Conservation (phyloP, 2,797 vertebrate species). For the Mormyrus hasselquistii region DNA sequence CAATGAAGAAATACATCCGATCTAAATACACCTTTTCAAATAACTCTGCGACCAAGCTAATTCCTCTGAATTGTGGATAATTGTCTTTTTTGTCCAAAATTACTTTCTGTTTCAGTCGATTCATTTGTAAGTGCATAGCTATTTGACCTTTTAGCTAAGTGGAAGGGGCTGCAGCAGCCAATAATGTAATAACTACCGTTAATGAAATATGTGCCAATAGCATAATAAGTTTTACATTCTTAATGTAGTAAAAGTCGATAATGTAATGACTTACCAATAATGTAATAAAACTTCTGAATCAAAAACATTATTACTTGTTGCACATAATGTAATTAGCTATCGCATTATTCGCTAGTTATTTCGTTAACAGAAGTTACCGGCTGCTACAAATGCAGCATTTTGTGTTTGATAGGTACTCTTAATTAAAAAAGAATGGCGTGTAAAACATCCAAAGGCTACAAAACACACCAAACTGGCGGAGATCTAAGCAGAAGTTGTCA, state of each 20-base stretch:
- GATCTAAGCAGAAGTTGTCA: slow-evolving; percentile 84
- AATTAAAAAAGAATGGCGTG: not conserved
- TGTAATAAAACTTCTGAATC: not conserved
- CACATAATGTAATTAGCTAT: not conserved
- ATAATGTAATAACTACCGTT: not conserved
- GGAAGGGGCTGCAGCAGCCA: not conserved
- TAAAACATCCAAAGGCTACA: not conserved
- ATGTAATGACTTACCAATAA: not conserved
- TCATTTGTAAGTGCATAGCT: not conserved
- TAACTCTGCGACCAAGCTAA: not conserved
- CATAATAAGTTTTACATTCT: not conserved
- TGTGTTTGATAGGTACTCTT: not conserved
- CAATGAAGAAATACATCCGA: not conserved
- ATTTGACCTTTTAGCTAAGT: not conserved
- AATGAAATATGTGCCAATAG: not conserved
- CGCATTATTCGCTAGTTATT: not conserved
- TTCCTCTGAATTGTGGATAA: not conserved
- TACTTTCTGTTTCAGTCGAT: not conserved
- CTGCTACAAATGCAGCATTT: not conserved
- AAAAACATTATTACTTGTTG: not conserved
- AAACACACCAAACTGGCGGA: slow-evolving; percentile 87
- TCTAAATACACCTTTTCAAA: not conserved
- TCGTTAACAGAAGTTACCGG: not conserved
- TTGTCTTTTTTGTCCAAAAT: not conserved
- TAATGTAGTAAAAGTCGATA: not conserved